phyloP scores from a whole-genome alignment of 2,888 invertebrate species.

The Spatulosminthurus flaviceps region DNA sequence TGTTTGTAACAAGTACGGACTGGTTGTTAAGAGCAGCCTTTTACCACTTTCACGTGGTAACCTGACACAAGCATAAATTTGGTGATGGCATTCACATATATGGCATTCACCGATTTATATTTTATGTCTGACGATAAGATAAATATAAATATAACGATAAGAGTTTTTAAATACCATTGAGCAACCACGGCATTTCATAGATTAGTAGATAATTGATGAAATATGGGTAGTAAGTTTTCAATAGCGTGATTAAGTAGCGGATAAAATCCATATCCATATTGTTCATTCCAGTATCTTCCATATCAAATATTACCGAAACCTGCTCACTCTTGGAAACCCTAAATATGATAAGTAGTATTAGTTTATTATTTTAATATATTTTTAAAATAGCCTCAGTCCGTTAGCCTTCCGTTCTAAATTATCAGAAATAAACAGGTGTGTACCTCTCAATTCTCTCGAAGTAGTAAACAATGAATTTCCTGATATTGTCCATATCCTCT shows the following conservation, averaged over 20 bases:
- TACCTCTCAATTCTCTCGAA: constrained; percentile 80
- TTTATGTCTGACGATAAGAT: background rate
- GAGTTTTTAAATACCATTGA: constrained; percentile 82
- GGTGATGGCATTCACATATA: no score
- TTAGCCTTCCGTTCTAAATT: no score
- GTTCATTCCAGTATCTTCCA: constrained; percentile 90
- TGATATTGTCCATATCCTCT: constrained; percentile 78
- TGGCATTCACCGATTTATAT: no score
- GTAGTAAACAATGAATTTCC: constrained; percentile 85
- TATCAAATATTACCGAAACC: constrained; percentile 88
- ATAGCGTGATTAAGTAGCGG: constrained; percentile 84
- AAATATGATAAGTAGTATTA: no score
- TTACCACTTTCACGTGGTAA: no score
- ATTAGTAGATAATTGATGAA: constrained; percentile 83
- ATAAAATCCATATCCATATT: constrained; percentile 94
- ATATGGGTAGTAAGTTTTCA: constrained; percentile 88
- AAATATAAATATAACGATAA: no score
- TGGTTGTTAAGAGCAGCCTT: no score
- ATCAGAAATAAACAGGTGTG: background rate
- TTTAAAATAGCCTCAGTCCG: background rate
- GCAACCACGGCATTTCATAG: constrained; percentile 93
- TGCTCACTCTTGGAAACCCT: constrained; percentile 78
- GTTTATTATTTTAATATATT: no score
- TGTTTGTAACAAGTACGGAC: no score
- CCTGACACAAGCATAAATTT: no score